Evolutionary conservation across 1,140 invertebrate species (phyloP), one percentile per base, ranked within the genome.

Genomic region (Holotrichia oblita): DNA sequence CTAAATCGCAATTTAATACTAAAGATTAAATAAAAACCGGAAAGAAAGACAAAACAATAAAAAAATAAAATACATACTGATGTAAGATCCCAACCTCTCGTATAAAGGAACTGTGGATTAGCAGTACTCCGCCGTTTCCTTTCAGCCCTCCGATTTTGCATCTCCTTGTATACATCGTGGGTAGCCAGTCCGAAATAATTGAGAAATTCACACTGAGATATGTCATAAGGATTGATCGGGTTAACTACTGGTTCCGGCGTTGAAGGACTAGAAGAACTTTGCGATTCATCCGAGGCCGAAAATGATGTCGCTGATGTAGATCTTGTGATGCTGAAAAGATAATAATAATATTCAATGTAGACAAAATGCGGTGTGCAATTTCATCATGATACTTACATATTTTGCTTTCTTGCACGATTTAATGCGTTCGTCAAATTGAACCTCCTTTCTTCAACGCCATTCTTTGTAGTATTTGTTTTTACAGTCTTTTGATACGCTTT

Each of bases 61-160:
- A 77, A 76, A 80, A 79, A 76, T 81, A 76, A 76, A 24, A 55
- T 76, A 76, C 74, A 76, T 79, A 84, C 83, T 48, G 83, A 55
- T 42, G 64, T 76, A 40, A 79, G 79, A 78, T 84, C 83, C 82
- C 84, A 85, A 77, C 83, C 82, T 81, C 86, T 86, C 61, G 82
- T 88, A 84, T 90, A 90, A 8, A 90, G 84, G 81, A 89, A 90
- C 55, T 90, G 89, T 8, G 89, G 88, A 83, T 89, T 90, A 4
- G 89, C 89, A 8, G 89, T 90, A 72, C 89, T 90, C 34, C 89
- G 84, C 20, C 89, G 85, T 80, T 90, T 90, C 48, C 89, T 85
- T 81, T 90, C 89, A 3, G 87, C 87, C 77, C 88, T 85, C 74
- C 86, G 88, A 59, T 88, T 89, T 78, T 89, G 88, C 76, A 90